These are phyloP conservation scores for Phallusia fumigata DNA, from an alignment of 23 tunicate species.

Conservation along the genomic window DNA sequence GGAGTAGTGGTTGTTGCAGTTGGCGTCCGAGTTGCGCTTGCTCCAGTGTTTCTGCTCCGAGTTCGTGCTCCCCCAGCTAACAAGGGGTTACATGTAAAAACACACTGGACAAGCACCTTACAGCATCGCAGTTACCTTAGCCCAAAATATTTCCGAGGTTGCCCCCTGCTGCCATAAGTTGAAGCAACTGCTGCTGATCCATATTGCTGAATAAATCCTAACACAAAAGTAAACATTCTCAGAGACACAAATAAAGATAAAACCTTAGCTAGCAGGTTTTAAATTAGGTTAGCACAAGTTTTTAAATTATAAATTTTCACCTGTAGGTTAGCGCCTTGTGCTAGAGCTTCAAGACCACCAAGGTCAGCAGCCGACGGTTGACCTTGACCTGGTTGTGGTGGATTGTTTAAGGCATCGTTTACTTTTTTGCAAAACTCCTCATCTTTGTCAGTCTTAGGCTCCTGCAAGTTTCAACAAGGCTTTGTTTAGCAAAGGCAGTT, in stretches of 20 bases:
- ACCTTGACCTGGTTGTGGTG: slow-evolving; percentile 82
- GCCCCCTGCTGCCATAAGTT: slow-evolving; percentile 88
- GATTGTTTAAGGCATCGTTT: slow-evolving; percentile 93
- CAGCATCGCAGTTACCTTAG: background rate
- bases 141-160: slow-evolving; percentile 60
- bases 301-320: slow-evolving; percentile 30
- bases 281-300: too few species aligned
- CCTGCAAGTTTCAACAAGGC: too few species aligned
- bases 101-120: too few species aligned
- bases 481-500: background rate
- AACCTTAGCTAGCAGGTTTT: too few species aligned
- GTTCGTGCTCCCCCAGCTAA: background rate
- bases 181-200: slow-evolving; percentile 90
- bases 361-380: slow-evolving; percentile 35
- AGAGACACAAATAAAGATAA: too few species aligned
- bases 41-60: slow-evolving; percentile 16
- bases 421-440: slow-evolving; percentile 90
- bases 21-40: slow-evolving; percentile 19
- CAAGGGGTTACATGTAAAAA: too few species aligned
- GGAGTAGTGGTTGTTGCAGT: slow-evolving; percentile 16
- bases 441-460: slow-evolving; percentile 95
- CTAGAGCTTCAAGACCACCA: slow-evolving; percentile 58
- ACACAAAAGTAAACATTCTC: too few species aligned
- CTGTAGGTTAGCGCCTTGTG: slow-evolving; percentile 70
- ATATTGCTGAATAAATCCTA: slow-evolving; percentile 88